Evolutionary conservation across 2,113 vertebrate genomes (phyloP).

Genomic region (Phaetusa simplex): DNA sequence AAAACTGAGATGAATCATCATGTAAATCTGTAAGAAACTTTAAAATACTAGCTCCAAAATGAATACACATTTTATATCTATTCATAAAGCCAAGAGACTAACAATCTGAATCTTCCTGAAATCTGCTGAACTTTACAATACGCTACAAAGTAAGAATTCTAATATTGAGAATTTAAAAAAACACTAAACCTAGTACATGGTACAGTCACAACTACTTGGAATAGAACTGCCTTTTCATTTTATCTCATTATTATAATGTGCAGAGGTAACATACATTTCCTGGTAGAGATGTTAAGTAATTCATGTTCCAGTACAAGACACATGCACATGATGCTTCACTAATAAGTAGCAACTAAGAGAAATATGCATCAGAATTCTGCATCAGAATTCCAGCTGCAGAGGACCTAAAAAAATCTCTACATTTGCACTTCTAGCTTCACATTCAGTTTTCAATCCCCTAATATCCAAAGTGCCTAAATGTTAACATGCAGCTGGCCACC

Average conservation of each 20-base stretch:
- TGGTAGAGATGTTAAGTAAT: background rate
- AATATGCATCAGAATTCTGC: background rate
- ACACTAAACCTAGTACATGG: background rate
- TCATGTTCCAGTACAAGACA: background rate
- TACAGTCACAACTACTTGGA: background rate
- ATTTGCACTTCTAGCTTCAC: background rate
- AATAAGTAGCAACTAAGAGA: background rate
- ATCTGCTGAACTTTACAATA: background rate
- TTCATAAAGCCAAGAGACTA: background rate
- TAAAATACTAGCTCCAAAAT: conserved; percentile 39
- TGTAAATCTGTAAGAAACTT: conserved; percentile 14
- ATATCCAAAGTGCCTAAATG: background rate
- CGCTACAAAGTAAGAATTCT: background rate
- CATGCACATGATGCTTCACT: background rate
- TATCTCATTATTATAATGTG: background rate
- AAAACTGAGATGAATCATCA: conserved; percentile 38
- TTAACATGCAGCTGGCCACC: background rate
- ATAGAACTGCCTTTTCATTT: background rate
- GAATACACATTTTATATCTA: conserved; percentile 26
- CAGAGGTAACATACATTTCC: background rate
- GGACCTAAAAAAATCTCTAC: background rate
- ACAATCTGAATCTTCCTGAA: conserved; percentile 26
- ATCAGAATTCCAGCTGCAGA: background rate
- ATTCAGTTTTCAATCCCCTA: background rate
- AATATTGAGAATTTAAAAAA: background rate